Evolutionary conservation across 2,113 vertebrate genomes (phyloP), one percentile per base, ranked within the genome.

Genomic region (Amphilophus citrinellus): DNA sequence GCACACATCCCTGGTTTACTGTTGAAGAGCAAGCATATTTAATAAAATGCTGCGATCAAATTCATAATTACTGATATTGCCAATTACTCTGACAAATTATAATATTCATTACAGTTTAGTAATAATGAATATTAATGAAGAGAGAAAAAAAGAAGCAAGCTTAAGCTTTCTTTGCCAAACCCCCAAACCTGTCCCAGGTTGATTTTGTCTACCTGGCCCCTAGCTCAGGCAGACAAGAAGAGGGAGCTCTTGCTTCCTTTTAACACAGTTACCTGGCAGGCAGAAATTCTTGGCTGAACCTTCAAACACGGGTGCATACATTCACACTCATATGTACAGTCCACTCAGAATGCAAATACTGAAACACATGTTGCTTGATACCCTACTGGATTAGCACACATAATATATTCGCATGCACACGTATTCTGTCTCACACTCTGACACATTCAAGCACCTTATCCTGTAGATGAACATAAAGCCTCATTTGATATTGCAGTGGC

Each of bases 181-280:
- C 32, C 76, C 82, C 60, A 86, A 77, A 73, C 10, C 35, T 75
- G 61, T 65, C 76, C 81, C 18, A 39, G 62, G 78, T 66, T 82
- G 20, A 59, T 82, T 84, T 83, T 58, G 60, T 79, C 80, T 83
- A 79, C 62, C 76, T 85, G 80, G 57, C 59, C 66, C 13, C 71
- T 87, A 62, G 90, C 86, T 75, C 90, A 87, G 75, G 60, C 66
- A 91, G 73, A 93, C 91, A 95, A 93, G 94, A 94, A 93, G 93
- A 94, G 92, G 93, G 93, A 94, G 93, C 93, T 89, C 89, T 93
- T 89, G 90, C 89, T 65, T 91, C 84, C 89, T 87, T 61, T 84
- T 87, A 90, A 83, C 53, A 71, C 59, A n/a, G 59, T 65, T 79
- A 82, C 76, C 85, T 88, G 66, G 58, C 89, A 87, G 84, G 35